Evolutionary conservation across 2,888 invertebrate genomes (phyloP), one percentile per base, ranked within the genome.

Genomic region (Zonitis immaculata): DNA sequence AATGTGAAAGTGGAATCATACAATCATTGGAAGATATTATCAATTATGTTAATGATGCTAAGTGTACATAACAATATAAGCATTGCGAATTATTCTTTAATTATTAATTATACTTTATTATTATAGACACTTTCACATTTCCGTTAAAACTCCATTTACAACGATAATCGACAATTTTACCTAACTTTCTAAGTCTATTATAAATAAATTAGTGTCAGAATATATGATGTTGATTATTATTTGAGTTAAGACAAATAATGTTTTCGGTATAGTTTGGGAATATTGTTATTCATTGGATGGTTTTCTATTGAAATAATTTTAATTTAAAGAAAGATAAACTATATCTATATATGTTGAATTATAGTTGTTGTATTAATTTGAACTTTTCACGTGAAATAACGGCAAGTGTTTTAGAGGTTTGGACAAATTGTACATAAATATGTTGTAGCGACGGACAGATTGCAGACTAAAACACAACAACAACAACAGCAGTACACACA

Each of bases 401-500:
- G n/a, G 20, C 32, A 39, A 51, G 54, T 51, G 55, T 52, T 56
- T 51, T 44, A n/a, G n/a, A n/a, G 46, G 51, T 52, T 51, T 42
- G 51, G 49, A 57, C 50, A 55, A 56, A 56, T 56, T 20, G 53
- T 53, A 53, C 56, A 58, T 56, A 58, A 58, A 58, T 56, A 56
- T 51, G 56, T 56, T 44, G 44, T 35, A 39, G 54, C 43, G 50
- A 51, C 49, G 52, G 52, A 56, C 56, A 51, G 49, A 58, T 56
- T 53, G 53, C 53, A 35, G 50, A 48, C 49, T 47, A 50, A 48
- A 16, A 35, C 16, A 32, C 32, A 32, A 32, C 30, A 30, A 30
- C 12, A 28, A 11, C 28, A 28, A 28, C 28, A 32, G 6, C 14
- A 35, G 16, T 12, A 30, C 22, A 2, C 35, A 11, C 18, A 39